Evolutionary conservation across 2,888 invertebrate genomes (phyloP).

Genomic region (Diachrysia chrysitis): DNA sequence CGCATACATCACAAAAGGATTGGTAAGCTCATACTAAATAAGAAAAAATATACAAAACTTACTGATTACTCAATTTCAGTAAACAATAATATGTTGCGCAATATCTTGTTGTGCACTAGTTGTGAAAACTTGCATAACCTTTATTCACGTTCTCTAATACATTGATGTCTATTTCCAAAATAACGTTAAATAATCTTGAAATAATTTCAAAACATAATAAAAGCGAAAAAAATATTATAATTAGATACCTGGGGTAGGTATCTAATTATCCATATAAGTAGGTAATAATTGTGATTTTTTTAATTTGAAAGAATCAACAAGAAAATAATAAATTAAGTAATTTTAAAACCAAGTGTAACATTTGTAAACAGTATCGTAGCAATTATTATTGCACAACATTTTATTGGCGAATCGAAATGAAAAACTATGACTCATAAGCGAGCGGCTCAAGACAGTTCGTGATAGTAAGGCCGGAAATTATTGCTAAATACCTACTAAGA

Average conservation of each 20-base stretch:
- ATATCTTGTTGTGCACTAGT: constrained; percentile 1
- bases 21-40: constrained; percentile 2
- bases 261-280: no score
- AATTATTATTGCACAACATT: constrained; percentile 26
- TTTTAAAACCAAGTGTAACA: background rate
- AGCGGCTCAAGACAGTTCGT: constrained; percentile 15
- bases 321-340: background rate
- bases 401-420: constrained; percentile 6
- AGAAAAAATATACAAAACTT: constrained; percentile 12
- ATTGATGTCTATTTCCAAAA: background rate
- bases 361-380: constrained; percentile 3
- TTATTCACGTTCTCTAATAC: background rate
- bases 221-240: no score
- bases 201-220: no score
- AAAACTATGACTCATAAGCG: constrained; percentile 28
- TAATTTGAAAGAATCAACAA: background rate
- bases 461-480: background rate
- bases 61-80: constrained; percentile 14
- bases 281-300: no score
- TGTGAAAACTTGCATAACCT: background rate
- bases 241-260: no score
- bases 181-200: no score
- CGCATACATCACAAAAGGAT: constrained; percentile 8
- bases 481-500: constrained; percentile 13
- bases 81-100: constrained; percentile 22